Evolutionary conservation across 2,888 invertebrate species (phyloP).

Genomic region (Monoplex corrugatus): DNA sequence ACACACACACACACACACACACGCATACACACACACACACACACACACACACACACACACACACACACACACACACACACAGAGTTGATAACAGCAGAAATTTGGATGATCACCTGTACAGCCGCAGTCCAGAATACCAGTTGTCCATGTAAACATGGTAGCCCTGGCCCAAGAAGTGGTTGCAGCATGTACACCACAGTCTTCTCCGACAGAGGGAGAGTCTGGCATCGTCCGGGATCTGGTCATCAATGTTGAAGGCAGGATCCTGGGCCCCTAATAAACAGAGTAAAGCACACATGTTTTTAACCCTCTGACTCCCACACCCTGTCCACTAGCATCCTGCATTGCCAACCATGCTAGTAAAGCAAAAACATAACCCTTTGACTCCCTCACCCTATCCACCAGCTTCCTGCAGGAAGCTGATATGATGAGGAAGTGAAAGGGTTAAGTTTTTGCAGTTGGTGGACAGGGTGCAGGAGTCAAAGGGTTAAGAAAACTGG

Average conservation of each 20-base stretch:
- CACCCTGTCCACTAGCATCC: no score
- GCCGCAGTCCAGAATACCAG: not conserved
- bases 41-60: not conserved
- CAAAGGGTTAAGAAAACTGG: not conserved
- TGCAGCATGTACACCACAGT: conserved; percentile 1
- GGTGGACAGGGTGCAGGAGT: no score
- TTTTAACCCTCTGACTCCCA: no score
- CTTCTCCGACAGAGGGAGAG: not conserved
- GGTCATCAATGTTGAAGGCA: not conserved
- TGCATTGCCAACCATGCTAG: no score
- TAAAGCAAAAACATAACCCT: no score
- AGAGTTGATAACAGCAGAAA: not conserved
- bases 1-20: not conserved
- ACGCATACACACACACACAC: not conserved
- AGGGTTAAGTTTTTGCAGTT: no score
- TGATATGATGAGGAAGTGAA: no score
- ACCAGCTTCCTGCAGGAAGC: no score
- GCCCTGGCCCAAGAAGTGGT: conserved; percentile 32
- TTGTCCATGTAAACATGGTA: not conserved
- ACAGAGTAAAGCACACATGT: not conserved
- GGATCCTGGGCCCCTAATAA: not conserved
- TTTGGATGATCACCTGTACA: not conserved
- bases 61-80: not conserved
- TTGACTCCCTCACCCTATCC: no score
- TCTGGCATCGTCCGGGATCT: conserved; percentile 2